Conservation (phyloP, 2,797 vertebrate species). For the Kryptopterus vitreolus region DNA sequence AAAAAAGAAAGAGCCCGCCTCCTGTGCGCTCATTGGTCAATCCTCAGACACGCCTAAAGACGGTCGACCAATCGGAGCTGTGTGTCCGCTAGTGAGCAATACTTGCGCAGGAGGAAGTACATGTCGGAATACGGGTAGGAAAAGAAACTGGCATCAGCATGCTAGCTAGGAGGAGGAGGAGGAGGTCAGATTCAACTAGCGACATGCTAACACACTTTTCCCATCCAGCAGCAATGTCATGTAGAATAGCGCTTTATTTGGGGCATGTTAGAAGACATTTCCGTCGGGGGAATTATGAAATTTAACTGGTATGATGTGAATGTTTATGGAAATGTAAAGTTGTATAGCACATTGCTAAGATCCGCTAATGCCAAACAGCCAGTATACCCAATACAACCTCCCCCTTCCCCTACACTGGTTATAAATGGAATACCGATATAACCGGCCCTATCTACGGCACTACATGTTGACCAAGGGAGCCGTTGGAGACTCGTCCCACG, state of each 20-base stretch:
- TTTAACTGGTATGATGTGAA: neutral
- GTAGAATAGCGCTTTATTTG: neutral
- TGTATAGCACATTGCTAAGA: neutral
- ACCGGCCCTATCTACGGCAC: slow-evolving; percentile 1
- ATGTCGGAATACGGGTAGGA: neutral
- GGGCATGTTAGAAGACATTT: neutral
- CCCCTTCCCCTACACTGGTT: neutral
- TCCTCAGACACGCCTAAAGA: accelerated
- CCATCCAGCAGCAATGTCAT: slow-evolving; percentile 21
- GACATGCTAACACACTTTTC: slow-evolving; percentile 6
- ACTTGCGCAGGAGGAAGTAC: neutral
- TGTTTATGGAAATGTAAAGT: neutral
- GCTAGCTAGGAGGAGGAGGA: neutral
- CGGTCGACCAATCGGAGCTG: neutral
- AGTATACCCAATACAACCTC: neutral
- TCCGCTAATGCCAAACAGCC: neutral
- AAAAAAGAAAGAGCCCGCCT: slow-evolving; percentile 1
- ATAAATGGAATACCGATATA: neutral
- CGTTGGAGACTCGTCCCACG: neutral
- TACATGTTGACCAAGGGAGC: neutral
- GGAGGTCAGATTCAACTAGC: neutral
- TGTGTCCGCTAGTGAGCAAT: neutral
- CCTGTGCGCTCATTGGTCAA: neutral
- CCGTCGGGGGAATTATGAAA: neutral
- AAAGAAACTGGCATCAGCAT: neutral